Conservation (phyloP, 2,888 invertebrate species). For the Plebejus melissa region DNA sequence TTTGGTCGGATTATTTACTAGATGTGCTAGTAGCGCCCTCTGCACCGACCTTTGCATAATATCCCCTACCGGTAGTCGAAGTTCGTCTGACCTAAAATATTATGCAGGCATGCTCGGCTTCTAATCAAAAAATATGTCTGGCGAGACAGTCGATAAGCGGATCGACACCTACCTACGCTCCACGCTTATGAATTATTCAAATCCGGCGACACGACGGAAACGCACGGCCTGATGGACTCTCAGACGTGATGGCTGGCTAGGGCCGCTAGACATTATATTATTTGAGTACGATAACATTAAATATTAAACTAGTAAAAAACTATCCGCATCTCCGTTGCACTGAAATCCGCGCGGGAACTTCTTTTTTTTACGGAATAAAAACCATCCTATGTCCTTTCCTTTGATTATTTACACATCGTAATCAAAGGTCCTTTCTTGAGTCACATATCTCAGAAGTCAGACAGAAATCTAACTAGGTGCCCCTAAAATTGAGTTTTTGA, state of each 20-base stretch:
- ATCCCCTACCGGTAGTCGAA: no score
- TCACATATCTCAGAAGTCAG: no score
- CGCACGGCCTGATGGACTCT: neutral
- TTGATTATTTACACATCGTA: no score
- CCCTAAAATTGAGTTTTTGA: no score
- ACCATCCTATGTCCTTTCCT: no score
- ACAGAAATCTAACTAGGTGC: no score
- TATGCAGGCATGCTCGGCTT: neutral
- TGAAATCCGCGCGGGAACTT: no score
- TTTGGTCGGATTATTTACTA: no score
- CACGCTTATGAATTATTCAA: neutral
- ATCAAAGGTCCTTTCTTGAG: no score
- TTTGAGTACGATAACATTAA: neutral
- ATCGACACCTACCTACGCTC: conserved; percentile 2
- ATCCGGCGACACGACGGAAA: conserved; percentile 8
- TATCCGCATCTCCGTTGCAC: neutral
- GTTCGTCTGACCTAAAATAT: neutral
- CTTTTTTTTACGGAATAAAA: no score
- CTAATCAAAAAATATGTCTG: conserved; percentile 6
- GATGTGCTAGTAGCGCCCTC: no score
- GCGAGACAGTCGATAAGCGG: neutral
- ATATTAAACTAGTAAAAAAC: neutral
- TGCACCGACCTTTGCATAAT: no score
- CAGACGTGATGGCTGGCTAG: neutral
- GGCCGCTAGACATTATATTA: neutral